These are phyloP conservation scores for Aselliscus stoliczkanus DNA, from an alignment of 2,797 vertebrate species.

Conservation along the genomic window DNA sequence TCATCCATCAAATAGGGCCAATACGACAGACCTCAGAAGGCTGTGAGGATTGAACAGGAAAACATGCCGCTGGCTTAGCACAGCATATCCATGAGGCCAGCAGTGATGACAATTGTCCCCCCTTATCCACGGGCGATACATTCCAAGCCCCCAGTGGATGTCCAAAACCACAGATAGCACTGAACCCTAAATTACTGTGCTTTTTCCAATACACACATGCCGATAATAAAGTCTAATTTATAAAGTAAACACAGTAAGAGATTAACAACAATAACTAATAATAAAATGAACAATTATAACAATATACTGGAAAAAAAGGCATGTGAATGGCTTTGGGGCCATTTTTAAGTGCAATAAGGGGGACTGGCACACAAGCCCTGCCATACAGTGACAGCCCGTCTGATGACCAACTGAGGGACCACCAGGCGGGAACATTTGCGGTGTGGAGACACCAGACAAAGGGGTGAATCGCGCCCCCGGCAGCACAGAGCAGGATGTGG, in stretches of 20 bases:
- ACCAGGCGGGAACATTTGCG: no score
- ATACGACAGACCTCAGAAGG: accelerated
- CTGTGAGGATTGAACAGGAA: accelerated
- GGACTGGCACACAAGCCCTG: neutral
- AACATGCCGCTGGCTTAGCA: accelerated
- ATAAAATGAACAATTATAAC: neutral
- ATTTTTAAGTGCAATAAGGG: neutral
- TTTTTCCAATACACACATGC: neutral
- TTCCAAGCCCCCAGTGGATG: neutral
- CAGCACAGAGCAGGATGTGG: neutral
- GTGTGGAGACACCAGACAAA: neutral
- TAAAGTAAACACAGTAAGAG: neutral
- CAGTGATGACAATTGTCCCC: neutral
- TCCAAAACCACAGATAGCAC: neutral
- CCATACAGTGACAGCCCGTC: neutral
- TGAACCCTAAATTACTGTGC: no score
- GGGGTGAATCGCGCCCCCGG: neutral
- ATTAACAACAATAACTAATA: neutral
- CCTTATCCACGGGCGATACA: neutral
- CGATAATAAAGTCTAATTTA: neutral
- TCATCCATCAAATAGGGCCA: neutral
- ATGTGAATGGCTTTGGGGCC: neutral
- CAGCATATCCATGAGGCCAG: accelerated
- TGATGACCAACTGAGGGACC: neutral
- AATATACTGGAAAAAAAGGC: neutral